A percentile compares a stretch with the other conserved stretches of the same genome.
Evolutionary conservation across 2,113 vertebrate species (phyloP).

Genomic region (Solea solea): DNA sequence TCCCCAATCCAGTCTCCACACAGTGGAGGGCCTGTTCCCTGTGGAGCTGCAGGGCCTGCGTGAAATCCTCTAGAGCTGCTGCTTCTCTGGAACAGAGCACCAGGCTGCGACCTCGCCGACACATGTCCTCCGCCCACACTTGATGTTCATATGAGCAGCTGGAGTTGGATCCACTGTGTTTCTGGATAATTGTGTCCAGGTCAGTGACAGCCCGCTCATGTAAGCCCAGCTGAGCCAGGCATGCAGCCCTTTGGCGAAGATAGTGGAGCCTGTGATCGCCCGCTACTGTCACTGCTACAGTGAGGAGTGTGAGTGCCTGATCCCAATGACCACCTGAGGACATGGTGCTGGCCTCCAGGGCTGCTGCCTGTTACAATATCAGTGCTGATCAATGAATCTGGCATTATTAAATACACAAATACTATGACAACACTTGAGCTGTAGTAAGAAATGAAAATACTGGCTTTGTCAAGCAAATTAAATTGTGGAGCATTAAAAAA

Average conservation of each 20-base stretch:
- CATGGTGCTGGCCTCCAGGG: slow-evolving; percentile 82
- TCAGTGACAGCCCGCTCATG: slow-evolving; percentile 82
- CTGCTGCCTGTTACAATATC: slow-evolving; percentile 78
- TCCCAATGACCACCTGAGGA: slow-evolving; percentile 66
- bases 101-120: slow-evolving; percentile 83
- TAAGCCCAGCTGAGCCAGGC: slow-evolving; percentile 80
- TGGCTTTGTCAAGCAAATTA: too few relatives aligned
- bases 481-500: too few relatives aligned
- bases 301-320: slow-evolving; percentile 84
- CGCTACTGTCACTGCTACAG: slow-evolving; percentile 80
- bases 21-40: slow-evolving; percentile 74
- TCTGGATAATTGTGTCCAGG: slow-evolving; percentile 83
- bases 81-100: slow-evolving; percentile 78
- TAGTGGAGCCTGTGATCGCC: slow-evolving; percentile 58
- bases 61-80: slow-evolving; percentile 83
- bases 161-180: slow-evolving; percentile 26
- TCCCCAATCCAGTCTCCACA: slow-evolving; percentile 77
- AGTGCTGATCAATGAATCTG: slow-evolving; percentile 3
- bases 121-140: slow-evolving; percentile 81
- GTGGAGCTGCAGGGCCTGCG: slow-evolving; percentile 83
- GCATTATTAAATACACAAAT: background rate
- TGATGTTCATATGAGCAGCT: slow-evolving; percentile 45
- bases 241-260: slow-evolving; percentile 84
- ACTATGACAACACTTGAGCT: background rate
- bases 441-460: too few relatives aligned